Conservation (phyloP, 1,140 invertebrate species). For the Habropoda laboriosa region DNA sequence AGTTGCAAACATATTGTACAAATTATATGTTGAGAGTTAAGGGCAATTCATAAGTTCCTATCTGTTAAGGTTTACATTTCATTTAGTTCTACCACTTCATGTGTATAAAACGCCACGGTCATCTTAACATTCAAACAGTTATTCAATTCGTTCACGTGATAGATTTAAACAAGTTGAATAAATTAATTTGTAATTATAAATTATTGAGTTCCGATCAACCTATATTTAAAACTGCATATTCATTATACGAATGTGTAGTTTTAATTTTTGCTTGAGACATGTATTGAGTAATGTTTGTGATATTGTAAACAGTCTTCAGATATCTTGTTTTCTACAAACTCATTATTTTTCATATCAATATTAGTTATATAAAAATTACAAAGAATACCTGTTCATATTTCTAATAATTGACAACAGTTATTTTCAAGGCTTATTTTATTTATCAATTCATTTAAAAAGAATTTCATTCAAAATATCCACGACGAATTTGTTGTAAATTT, state of each 20-base stretch:
- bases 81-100: constrained; percentile 10
- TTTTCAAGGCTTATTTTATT: neutral
- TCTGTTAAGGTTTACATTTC: constrained; percentile 17
- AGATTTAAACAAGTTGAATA: neutral
- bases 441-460: neutral
- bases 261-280: neutral
- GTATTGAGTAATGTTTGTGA: constrained; percentile 21
- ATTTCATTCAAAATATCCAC: no score
- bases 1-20: constrained; percentile 26
- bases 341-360: neutral
- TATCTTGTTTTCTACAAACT: constrained; percentile 7
- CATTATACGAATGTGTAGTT: neutral
- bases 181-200: constrained; percentile 24
- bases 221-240: constrained; percentile 1
- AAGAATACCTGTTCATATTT: neutral
- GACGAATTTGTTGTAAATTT: no score
- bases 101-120: neutral
- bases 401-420: neutral
- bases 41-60: constrained; percentile 35
- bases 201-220: neutral
- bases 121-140: neutral
- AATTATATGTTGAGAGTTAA: constrained; percentile 26
- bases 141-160: neutral
- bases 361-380: constrained; percentile 20
- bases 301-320: constrained; percentile 11